These are phyloP conservation scores for Aporrectodea caliginosa DNA, from an alignment of 1,140 invertebrate genomes.

Conservation along the genomic window DNA sequence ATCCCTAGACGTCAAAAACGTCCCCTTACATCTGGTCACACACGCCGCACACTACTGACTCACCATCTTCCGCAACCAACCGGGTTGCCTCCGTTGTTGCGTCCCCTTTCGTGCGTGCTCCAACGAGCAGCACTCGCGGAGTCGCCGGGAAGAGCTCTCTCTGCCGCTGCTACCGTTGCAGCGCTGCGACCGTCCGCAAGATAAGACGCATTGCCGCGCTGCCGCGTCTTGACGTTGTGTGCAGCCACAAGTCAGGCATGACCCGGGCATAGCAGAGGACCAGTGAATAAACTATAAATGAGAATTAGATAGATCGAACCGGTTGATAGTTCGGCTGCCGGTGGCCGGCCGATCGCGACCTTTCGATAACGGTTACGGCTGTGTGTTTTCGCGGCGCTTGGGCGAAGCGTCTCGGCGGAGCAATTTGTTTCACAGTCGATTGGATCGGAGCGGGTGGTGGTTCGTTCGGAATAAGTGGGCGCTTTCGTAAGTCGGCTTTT, in stretches of 20 bases:
- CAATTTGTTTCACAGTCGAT: not conserved
- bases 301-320: not conserved
- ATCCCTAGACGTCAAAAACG: no score
- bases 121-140: no score
- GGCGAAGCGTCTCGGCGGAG: not conserved
- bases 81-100: no score
- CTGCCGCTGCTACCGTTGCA: no score
- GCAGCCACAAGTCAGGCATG: not conserved
- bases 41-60: no score
- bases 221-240: not conserved
- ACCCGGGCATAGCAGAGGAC: not conserved
- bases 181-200: no score
- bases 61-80: no score
- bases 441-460: no score
- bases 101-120: no score
- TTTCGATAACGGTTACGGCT: no score
- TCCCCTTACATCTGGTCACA: no score
- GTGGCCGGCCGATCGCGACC: not conserved
- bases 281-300: not conserved
- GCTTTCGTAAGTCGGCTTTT: not conserved
- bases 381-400: not conserved
- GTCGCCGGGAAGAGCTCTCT: no score
- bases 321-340: not conserved
- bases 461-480: not conserved
- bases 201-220: not conserved